These are phyloP conservation scores for Lysandra coridon DNA, from an alignment of 2,888 invertebrate species.

Conservation along the genomic window DNA sequence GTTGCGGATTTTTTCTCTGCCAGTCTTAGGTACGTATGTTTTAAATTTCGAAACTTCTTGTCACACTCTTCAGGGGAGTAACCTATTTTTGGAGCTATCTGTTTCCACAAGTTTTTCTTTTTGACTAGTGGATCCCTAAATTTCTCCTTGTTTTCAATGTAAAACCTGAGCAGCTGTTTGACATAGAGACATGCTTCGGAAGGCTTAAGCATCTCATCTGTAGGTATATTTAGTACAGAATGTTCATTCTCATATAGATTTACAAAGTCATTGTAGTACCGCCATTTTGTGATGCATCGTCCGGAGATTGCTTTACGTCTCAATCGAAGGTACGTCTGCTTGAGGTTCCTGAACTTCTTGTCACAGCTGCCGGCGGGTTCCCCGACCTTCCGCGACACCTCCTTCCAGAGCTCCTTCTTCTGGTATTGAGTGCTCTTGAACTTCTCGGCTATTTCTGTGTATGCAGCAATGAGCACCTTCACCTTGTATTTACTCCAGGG, in stretches of 20 bases:
- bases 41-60: slow-evolving; percentile 69
- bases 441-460: slow-evolving; percentile 62
- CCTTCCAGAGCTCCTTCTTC: slow-evolving; percentile 71
- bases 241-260: slow-evolving; percentile 51
- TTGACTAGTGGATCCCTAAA: slow-evolving; percentile 63
- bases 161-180: slow-evolving; percentile 61
- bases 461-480: slow-evolving; percentile 58
- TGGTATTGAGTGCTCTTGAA: slow-evolving; percentile 64
- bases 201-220: slow-evolving; percentile 43
- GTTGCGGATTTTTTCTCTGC: slow-evolving; percentile 56
- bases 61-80: slow-evolving; percentile 66
- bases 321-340: slow-evolving; percentile 67
- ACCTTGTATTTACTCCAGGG: slow-evolving; percentile 65
- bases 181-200: slow-evolving; percentile 59
- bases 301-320: slow-evolving; percentile 58
- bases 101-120: slow-evolving; percentile 64
- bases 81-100: slow-evolving; percentile 57
- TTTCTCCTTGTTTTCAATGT: slow-evolving; percentile 63
- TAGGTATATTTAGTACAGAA: slow-evolving; percentile 40
- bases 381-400: slow-evolving; percentile 59
- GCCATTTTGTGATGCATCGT: slow-evolving; percentile 61
- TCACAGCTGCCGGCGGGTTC: slow-evolving; percentile 61
- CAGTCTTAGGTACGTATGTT: slow-evolving; percentile 67
- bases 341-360: slow-evolving; percentile 70
- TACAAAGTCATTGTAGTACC: slow-evolving; percentile 68